Percentiles rank a stretch among this genome's conserved stretches.
Evolutionary conservation across 2,797 vertebrate genomes (phyloP).

Genomic region (Gouania willdenowi): DNA sequence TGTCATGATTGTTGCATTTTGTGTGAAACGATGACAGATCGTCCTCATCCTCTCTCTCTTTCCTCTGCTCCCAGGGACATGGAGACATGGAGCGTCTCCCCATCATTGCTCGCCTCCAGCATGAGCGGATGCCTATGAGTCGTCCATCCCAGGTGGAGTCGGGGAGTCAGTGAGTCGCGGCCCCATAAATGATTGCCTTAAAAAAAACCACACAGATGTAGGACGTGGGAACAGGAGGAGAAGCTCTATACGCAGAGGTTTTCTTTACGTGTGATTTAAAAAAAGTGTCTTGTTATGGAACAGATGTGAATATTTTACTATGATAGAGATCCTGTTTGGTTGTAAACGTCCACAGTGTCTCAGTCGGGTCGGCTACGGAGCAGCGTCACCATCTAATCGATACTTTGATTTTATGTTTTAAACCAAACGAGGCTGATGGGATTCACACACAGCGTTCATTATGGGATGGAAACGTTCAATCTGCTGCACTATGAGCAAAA

Average conservation of each 20-base stretch:
- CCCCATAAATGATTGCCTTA: conserved; percentile 81
- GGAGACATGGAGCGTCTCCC: too few relatives aligned
- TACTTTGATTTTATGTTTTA: conserved; percentile 75
- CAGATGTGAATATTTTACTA: conserved; percentile 84
- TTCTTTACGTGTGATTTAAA: conserved; percentile 73
- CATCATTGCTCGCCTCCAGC: too few relatives aligned
- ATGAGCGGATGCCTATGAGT: too few relatives aligned
- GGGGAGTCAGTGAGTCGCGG: conserved; percentile 66
- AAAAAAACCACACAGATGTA: conserved; percentile 77
- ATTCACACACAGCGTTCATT: too few relatives aligned
- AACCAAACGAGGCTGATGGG: conserved; percentile 67
- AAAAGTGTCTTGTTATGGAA: conserved; percentile 77
- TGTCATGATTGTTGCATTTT: too few relatives aligned
- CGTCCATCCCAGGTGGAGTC: too few relatives aligned
- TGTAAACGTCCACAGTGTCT: conserved; percentile 75
- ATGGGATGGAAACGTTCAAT: too few relatives aligned
- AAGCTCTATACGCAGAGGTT: conserved; percentile 64
- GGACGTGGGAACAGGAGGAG: conserved; percentile 68
- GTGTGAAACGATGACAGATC: too few relatives aligned
- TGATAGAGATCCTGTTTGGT: conserved; percentile 76
- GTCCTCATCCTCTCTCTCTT: too few relatives aligned
- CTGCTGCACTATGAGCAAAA: too few relatives aligned
- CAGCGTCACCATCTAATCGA: conserved; percentile 61
- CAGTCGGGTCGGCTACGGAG: conserved; percentile 72
- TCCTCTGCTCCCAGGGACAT: too few relatives aligned